Conservation (phyloP, 2,113 vertebrate genomes). For the Hypomesus transpacificus region DNA sequence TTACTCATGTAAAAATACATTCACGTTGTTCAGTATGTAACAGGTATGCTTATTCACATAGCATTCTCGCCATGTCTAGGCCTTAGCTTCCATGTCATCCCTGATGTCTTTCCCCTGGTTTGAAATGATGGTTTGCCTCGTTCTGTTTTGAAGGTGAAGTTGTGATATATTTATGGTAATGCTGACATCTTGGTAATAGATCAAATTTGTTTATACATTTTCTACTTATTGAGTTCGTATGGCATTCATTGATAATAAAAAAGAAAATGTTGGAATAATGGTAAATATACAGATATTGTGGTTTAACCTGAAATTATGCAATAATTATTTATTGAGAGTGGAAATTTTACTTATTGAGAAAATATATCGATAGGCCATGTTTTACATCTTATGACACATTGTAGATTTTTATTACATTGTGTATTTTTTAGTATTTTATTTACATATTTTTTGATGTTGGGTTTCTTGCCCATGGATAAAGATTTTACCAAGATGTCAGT, state of each 20-base stretch:
- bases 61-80: no score
- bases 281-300: constrained; percentile 22
- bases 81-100: no score
- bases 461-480: neutral
- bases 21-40: no score
- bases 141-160: neutral
- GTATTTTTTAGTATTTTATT: neutral
- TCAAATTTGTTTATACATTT: constrained; percentile 31
- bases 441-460: neutral
- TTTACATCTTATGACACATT: neutral
- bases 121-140: neutral
- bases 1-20: no score
- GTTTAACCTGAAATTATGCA: constrained; percentile 14
- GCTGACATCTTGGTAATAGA: constrained; percentile 34
- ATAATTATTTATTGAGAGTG: constrained; percentile 30
- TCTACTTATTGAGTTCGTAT: constrained; percentile 32
- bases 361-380: neutral
- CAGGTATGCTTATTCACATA: no score
- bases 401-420: neutral
- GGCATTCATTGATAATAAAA: constrained; percentile 34
- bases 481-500: no score
- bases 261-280: constrained; percentile 36
- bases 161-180: constrained; percentile 23
- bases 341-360: neutral
- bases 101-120: no score